Conservation (phyloP, 2,888 invertebrate species). For the Ectemnius cavifrons region DNA sequence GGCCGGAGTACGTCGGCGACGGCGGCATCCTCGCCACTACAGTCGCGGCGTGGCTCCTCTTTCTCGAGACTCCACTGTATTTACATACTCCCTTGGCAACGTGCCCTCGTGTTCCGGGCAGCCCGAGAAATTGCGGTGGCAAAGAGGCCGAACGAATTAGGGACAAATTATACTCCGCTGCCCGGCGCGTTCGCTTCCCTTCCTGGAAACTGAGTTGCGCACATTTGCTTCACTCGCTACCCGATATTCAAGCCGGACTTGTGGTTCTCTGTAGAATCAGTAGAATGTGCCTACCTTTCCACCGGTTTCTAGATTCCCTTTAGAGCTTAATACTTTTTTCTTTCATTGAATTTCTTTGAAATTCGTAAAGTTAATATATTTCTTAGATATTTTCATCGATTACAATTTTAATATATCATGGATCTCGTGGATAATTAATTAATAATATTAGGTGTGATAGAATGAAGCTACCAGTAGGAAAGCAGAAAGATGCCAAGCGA, state of each 20-base stretch:
- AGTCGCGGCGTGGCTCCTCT: no score
- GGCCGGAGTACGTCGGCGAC: no score
- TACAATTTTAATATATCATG: no score
- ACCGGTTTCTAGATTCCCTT: slow-evolving; percentile 6
- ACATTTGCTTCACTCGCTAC: background rate
- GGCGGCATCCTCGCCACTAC: no score
- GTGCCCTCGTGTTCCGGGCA: background rate
- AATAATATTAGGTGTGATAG: no score
- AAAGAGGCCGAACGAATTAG: slow-evolving; percentile 16
- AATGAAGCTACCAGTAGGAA: background rate
- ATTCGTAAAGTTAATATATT: no score
- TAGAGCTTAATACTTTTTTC: no score
- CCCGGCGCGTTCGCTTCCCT: background rate
- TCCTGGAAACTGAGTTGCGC: background rate
- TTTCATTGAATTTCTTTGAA: background rate
- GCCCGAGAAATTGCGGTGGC: slow-evolving; percentile 15
- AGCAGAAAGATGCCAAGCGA: slow-evolving; percentile 41
- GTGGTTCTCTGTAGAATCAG: background rate
- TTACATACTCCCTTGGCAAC: slow-evolving; percentile 36
- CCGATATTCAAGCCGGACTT: background rate
- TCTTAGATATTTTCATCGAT: no score
- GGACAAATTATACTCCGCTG: background rate
- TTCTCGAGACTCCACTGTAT: no score
- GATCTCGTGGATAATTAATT: no score
- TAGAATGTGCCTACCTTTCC: background rate